Base-by-base conservation (phyloP, 2,888 invertebrate genomes). In the Phengaris arion region DNA sequence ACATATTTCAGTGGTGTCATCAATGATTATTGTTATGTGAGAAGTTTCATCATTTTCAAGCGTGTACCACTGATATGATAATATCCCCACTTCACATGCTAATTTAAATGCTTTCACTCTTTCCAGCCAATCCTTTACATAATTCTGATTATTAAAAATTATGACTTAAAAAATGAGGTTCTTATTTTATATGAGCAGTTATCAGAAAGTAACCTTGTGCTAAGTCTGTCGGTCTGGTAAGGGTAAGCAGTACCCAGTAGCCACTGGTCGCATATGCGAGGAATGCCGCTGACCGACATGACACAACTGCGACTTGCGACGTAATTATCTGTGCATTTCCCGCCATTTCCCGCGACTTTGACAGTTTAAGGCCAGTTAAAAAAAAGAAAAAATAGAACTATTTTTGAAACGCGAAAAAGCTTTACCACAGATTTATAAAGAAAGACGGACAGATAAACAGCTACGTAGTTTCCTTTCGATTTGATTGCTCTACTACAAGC, bases 261-360 rank as follows among this genome's bases (percentile, higher is more conserved):
- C 35, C 35, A 54, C n/a, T 55, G 46, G 52, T 22, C 54, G 9
- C 54, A 73, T 10, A 72, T 10, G 75, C 46, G 74, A 78, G 75
- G 79, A 79, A 79, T 79, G 77, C 68, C 22, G 76, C 75, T 72
- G 79, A 78, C 78, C 79, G 78, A 77, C 74, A 78, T 78, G 72
- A 72, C 72, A 72, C 72, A 72, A 72, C 72, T 52, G 52, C 72
- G 35, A 12, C 54, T 6, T 35, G 22, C 52, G 35, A 45, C 51
- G 51, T 69, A 69, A 48, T 72, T 72, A 51, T 51, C 72, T 35
- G 12, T 15, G 52, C 54, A 72, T 52, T 72, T 72, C 52, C 72
- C 72, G 72, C 72, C 72, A 54, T 72, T 72, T 72, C 48, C 51
- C 22, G 51, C 51, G 72, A 72, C 72, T 72, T 72, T 72, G 72